A percentile compares a stretch with the other conserved stretches of the same genome.
Evolutionary conservation across 35 echinoderm and acorn worm genomes (phyloP).

Genomic region (Amphiura filiformis): DNA sequence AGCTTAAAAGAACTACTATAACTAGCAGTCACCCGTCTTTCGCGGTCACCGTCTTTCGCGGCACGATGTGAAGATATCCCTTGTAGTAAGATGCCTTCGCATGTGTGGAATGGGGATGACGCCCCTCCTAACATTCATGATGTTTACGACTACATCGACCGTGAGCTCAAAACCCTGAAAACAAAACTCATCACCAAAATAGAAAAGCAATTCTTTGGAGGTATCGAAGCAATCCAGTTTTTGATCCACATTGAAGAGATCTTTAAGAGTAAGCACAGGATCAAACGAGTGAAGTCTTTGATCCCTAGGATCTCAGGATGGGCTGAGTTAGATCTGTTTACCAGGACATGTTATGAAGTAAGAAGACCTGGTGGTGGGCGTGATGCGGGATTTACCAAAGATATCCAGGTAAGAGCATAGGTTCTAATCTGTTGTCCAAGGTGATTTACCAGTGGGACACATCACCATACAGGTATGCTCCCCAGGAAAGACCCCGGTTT

Average conservation of each 20-base stretch:
- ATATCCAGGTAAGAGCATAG: constrained; percentile 36
- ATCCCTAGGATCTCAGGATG: constrained; percentile 59
- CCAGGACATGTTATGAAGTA: constrained; percentile 64
- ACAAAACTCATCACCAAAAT: constrained; percentile 69
- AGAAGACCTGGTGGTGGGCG: constrained; percentile 74
- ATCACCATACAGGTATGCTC: no score
- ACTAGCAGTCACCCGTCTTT: no score
- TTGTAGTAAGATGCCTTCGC: constrained; percentile 37
- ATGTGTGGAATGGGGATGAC: constrained; percentile 69
- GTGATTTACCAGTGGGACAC: no score
- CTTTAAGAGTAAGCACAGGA: constrained; percentile 86
- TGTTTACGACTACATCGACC: constrained; percentile 87
- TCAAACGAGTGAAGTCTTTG: constrained; percentile 64
- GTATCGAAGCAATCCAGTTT: constrained; percentile 87
- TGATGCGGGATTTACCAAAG: constrained; percentile 80
- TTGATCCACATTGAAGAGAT: constrained; percentile 89
- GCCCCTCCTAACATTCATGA: constrained; percentile 64
- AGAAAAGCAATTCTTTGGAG: constrained; percentile 88
- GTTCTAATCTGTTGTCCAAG: no score
- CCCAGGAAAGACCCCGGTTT: no score
- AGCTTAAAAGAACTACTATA: no score
- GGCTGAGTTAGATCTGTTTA: constrained; percentile 76
- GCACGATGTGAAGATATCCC: no score
- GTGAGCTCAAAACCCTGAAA: constrained; percentile 64
- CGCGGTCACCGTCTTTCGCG: background rate